These are phyloP conservation scores for Lysandra bellargus DNA, from an alignment of 2,888 invertebrate species.

Conservation along the genomic window DNA sequence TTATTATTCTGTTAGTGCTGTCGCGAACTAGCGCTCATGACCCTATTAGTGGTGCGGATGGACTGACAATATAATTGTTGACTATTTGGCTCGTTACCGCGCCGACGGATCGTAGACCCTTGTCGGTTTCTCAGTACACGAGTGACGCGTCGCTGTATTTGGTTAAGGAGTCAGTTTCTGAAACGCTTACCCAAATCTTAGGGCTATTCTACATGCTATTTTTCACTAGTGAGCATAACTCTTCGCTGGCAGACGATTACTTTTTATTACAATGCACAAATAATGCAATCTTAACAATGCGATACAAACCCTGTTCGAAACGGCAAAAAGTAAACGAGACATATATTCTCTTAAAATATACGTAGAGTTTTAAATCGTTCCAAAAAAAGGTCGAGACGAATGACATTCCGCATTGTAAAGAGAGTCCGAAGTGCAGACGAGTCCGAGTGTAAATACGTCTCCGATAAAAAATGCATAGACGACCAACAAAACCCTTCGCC, in stretches of 20 bases:
- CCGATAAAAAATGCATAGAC: conserved; percentile 74
- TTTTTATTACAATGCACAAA: not conserved
- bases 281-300: conserved; percentile 2
- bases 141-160: not conserved
- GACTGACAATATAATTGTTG: conserved; percentile 31
- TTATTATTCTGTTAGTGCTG: conserved; percentile 75
- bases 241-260: not conserved
- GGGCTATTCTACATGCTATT: not conserved
- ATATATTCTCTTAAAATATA: conserved; percentile 23
- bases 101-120: not conserved
- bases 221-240: not conserved
- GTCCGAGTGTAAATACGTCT: conserved; percentile 72
- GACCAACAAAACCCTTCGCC: conserved; percentile 75
- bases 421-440: conserved; percentile 68
- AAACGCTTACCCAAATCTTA: not conserved
- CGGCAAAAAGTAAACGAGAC: conserved; percentile 16
- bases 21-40: conserved; percentile 64
- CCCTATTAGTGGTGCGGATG: conserved; percentile 45
- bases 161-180: not conserved
- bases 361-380: conserved; percentile 33
- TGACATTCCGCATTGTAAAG: conserved; percentile 69
- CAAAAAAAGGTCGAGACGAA: conserved; percentile 46
- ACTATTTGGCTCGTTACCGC: not conserved
- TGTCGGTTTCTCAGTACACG: not conserved
- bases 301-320: not conserved